Evolutionary conservation across 2,113 vertebrate genomes (phyloP), one percentile per base, ranked within the genome.

Genomic region (Strigops habroptila): DNA sequence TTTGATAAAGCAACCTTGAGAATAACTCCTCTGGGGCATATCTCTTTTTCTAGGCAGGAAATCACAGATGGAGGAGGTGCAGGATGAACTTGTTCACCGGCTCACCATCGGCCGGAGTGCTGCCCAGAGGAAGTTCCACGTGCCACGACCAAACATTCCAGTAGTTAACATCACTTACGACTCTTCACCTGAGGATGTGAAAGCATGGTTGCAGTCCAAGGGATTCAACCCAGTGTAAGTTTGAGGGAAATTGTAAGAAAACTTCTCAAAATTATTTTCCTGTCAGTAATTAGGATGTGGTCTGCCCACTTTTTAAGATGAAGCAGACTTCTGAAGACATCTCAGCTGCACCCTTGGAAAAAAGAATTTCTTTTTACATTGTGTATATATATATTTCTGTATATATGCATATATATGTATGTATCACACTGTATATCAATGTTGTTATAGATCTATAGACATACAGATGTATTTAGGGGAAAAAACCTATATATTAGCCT

Each of bases 41-140:
- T 82, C 8, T 67, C 8, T 67, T 18, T 82, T 10, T 87, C 6
- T 55, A 99, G 99, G 99, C 51, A 98, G 99, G 95, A 99, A 99
- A 95, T 99, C 99, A 3, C 99, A 99, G 97, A 99, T 99, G 99
- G 99, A 99, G 86, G 99, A 99, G 52, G 99, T 99, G 3, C 99
- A 99, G 96, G 99, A 99, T 28, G 99, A 99, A 82, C 98, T 99
- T 18, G 97, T 99, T 64, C 99, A 99, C 94, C 96, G 99, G 12
- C 98, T 99, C 60, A 99, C 99, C 33, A 97, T 99, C 1, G 99
- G 99, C 12, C 98, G 99, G 46, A 99, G 98, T 0, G 95, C 97
- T 1, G 98, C 99, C 7, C 98, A 99, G 97, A 99, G 98, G 97
- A 99, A 99, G 97, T 97, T 99, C 63, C 98, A 97, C 0, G 98